Evolutionary conservation across 2,888 invertebrate genomes (phyloP).

Genomic region (Leptinotarsa tumamoca): DNA sequence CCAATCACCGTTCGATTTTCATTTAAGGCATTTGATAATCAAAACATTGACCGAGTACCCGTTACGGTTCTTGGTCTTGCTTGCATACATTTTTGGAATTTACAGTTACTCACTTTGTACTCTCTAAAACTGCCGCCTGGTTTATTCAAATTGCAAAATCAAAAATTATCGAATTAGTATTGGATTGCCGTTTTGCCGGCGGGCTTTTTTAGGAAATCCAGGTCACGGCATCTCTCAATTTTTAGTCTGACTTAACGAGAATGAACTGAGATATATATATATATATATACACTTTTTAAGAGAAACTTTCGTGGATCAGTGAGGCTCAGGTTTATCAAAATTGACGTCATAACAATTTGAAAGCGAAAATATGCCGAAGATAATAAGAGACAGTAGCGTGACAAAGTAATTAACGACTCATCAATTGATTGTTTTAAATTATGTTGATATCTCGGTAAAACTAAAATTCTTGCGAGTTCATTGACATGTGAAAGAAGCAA

Average conservation of each 20-base stretch:
- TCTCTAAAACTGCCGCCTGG: slow-evolving; percentile 18
- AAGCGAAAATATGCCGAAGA: not conserved
- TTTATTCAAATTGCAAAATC: slow-evolving; percentile 33
- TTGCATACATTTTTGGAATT: slow-evolving; percentile 18
- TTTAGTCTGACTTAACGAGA: slow-evolving; percentile 16
- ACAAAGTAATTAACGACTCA: not conserved
- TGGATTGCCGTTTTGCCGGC: slow-evolving; percentile 13
- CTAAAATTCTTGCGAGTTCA: no score
- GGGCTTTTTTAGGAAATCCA: slow-evolving; percentile 32
- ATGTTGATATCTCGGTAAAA: not conserved
- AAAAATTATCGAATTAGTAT: slow-evolving; percentile 33
- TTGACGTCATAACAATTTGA: not conserved
- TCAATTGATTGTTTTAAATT: not conserved
- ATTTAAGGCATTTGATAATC: slow-evolving; percentile 13
- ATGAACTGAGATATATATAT: not conserved
- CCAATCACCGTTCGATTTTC: slow-evolving; percentile 1
- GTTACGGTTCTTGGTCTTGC: slow-evolving; percentile 15
- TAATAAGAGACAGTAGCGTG: not conserved
- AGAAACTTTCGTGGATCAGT: slow-evolving; percentile 11
- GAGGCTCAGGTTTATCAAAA: not conserved
- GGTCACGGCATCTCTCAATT: slow-evolving; percentile 34
- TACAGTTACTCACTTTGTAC: slow-evolving; percentile 24
- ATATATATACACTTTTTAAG: not conserved
- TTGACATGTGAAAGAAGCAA: no score
- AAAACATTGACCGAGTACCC: slow-evolving; percentile 19